A percentile compares a stretch with the other conserved stretches of the same genome.
Conservation (phyloP, 2,888 invertebrate species). For the Pristionchus maxplancki region DNA sequence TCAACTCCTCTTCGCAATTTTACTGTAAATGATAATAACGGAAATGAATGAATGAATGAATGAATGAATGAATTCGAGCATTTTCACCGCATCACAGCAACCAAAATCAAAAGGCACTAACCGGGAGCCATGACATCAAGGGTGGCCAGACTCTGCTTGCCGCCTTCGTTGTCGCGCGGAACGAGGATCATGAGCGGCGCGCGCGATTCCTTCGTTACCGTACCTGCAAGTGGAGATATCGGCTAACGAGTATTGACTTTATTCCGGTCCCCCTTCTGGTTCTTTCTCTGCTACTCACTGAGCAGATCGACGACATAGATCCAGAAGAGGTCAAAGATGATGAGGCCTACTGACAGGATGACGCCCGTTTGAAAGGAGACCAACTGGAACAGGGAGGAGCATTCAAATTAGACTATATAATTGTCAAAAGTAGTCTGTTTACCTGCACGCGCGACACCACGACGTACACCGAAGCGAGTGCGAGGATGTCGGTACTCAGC, state of each 20-base stretch:
- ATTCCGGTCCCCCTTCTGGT: background rate
- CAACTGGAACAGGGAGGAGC: constrained; percentile 53
- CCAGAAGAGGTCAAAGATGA: constrained; percentile 64
- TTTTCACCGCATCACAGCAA: background rate
- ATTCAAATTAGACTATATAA: background rate
- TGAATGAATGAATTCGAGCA: too few relatives aligned
- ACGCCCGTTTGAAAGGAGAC: constrained; percentile 64
- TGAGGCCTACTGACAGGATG: constrained; percentile 62
- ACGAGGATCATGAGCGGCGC: constrained; percentile 65
- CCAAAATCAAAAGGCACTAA: constrained; percentile 19
- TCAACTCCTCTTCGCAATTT: too few relatives aligned
- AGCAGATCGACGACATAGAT: constrained; percentile 65
- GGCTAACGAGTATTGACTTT: background rate
- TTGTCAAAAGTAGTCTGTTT: background rate
- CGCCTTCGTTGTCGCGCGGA: constrained; percentile 62
- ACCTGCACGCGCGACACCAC: constrained; percentile 62
- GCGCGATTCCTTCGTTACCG: constrained; percentile 59
- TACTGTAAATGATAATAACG: too few relatives aligned
- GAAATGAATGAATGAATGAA: too few relatives aligned
- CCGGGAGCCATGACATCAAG: constrained; percentile 67
- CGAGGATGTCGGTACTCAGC: constrained; percentile 65
- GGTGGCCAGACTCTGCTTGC: constrained; percentile 63
- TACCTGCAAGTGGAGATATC: constrained; percentile 51
- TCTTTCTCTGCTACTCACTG: constrained; percentile 54
- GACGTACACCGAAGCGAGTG: constrained; percentile 65